Base-by-base conservation (phyloP, 2,888 invertebrate genomes). In the Buathra laborator region DNA sequence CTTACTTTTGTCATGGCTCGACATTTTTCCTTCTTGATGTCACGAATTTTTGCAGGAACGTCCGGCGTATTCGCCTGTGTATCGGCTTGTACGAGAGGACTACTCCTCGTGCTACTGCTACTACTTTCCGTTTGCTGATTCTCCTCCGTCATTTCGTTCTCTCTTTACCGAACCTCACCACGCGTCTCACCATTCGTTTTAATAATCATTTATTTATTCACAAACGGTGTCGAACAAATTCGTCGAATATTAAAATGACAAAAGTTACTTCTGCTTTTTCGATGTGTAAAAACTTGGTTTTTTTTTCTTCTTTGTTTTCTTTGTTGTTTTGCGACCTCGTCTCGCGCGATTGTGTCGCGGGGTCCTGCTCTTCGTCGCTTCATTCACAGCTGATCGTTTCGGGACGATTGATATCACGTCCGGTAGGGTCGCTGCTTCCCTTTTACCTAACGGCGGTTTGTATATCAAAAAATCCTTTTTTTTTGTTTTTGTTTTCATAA, bases 1-100 rank as follows among this genome's bases (percentile, higher is more conserved):
- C 71, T 76, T 89, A 96, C 96, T 95, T 97, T 96, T 62, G 96
- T 96, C 92, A 96, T 94, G 83, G 96, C 96, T 92, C 96, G 96
- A 88, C 96, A 95, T 94, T 95, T 96, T 89, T 95, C 95, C 91
- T 96, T 96, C 88, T 94, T 94, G 77, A 94, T 95, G 88, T 95
- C 95, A 92, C 95, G 95, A 89, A 92, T 94, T 93, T 95, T 95
- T 76, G 93, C 43, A 12, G 75, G 91, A 91, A 94, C 94, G 86
- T 92, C 93, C 64, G 89, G 88, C 83, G 89, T 88, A 81, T 83
- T 90, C 48, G 87, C 83, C 70, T 90, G 91, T 77, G 89, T 86
- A 71, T 92, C 92, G 80, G 94, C 94, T 94, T 95, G 95, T 62
- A 87, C 87, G 78, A 89, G 76, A 86, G 87, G 85, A 9, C 85